Conservation (phyloP, 2,888 invertebrate genomes). For the Zelleria hepariella region DNA sequence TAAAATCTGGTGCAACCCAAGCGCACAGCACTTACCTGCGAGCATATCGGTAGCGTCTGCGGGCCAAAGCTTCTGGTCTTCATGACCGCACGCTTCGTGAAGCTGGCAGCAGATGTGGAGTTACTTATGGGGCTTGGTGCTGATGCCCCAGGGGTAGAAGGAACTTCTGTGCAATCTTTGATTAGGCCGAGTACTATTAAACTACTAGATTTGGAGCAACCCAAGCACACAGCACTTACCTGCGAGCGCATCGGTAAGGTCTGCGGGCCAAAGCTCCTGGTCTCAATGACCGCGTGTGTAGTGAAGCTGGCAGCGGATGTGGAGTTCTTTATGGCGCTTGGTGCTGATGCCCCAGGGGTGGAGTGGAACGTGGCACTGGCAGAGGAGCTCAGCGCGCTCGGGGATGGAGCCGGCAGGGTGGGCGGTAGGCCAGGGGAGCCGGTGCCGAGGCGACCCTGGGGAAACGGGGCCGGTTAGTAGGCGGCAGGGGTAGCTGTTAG, state of each 20-base stretch:
- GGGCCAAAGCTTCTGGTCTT: conserved; percentile 64
- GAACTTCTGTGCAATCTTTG: too few relatives aligned
- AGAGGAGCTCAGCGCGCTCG: conserved; percentile 73
- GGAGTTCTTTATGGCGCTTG: conserved; percentile 67
- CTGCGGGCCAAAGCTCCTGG: conserved; percentile 63
- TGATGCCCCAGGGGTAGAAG: conserved; percentile 43
- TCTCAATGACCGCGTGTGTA: conserved; percentile 60
- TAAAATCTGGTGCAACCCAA: too few relatives aligned
- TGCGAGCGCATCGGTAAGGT: conserved; percentile 64
- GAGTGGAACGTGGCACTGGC: conserved; percentile 75
- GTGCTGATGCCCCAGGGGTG: conserved; percentile 37
- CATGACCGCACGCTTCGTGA: conserved; percentile 63
- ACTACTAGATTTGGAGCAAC: background rate
- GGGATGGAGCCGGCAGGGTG: conserved; percentile 79
- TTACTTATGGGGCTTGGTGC: conserved; percentile 61
- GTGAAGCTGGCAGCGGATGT: conserved; percentile 74
- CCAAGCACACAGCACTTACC: conserved; percentile 24
- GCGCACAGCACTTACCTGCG: conserved; percentile 44
- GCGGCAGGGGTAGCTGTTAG: background rate
- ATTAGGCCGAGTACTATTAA: too few relatives aligned
- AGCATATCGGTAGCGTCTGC: conserved; percentile 62
- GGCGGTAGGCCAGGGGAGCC: conserved; percentile 79
- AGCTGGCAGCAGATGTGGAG: conserved; percentile 73
- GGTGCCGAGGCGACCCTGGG: conserved; percentile 55
- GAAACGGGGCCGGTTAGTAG: background rate